Conservation (phyloP, 2,113 vertebrate genomes). For the Thymallus thymallus region DNA sequence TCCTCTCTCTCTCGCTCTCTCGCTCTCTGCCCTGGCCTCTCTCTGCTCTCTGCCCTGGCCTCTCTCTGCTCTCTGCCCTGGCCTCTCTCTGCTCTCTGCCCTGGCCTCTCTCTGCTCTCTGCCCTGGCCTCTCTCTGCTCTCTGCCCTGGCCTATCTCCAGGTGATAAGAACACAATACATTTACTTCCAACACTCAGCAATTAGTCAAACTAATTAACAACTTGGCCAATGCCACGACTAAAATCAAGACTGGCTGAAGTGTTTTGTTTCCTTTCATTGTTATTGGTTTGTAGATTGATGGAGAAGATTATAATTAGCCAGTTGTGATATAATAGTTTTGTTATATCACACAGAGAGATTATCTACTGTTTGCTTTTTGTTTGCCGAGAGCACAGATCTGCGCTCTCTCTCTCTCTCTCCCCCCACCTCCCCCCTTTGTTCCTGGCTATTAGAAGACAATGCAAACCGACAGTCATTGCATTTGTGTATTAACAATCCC, state of each 20-base stretch:
- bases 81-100: too few relatives aligned
- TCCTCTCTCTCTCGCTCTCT: background rate
- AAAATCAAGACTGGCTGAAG: slow-evolving; percentile 23
- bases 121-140: too few relatives aligned
- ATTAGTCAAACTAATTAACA: slow-evolving; percentile 59
- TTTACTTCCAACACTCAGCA: slow-evolving; percentile 24
- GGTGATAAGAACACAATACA: slow-evolving; percentile 41
- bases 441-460: slow-evolving; percentile 29
- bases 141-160: slow-evolving; percentile 8
- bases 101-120: too few relatives aligned
- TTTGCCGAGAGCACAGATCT: background rate
- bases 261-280: slow-evolving; percentile 4
- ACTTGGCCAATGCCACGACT: slow-evolving; percentile 39
- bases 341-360: background rate
- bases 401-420: background rate
- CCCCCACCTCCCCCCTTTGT: slow-evolving; percentile 16
- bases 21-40: too few relatives aligned
- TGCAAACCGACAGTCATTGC: slow-evolving; percentile 40
- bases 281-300: background rate
- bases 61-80: too few relatives aligned
- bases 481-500: slow-evolving; percentile 28
- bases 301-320: slow-evolving; percentile 31
- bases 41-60: too few relatives aligned
- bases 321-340: background rate
- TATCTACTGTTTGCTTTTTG: background rate